Percentiles rank a stretch among this genome's conserved stretches.
Conservation (phyloP, 2,888 invertebrate species). For the Callimorpha dominula region DNA sequence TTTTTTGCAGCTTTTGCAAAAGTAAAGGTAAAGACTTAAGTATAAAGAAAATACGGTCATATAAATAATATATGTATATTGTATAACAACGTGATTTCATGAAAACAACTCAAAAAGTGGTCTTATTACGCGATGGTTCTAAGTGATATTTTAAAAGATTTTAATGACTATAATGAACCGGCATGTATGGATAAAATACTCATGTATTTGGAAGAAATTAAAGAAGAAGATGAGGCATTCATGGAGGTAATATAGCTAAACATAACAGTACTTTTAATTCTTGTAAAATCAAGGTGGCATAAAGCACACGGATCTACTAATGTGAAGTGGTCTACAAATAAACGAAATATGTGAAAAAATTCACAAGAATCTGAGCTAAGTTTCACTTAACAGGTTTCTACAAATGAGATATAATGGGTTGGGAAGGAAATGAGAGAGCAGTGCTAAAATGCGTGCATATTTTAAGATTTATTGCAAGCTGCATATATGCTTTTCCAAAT, state of each 20-base stretch:
- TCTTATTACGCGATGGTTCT: conserved; percentile 11
- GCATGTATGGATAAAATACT: conserved; percentile 67
- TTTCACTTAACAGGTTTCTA: no score
- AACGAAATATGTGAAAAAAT: no score
- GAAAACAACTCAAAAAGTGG: background rate
- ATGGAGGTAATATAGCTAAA: conserved; percentile 64
- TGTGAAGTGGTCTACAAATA: no score
- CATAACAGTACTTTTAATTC: background rate
- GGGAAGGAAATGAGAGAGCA: no score
- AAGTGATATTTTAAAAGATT: conserved; percentile 31
- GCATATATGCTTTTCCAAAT: no score
- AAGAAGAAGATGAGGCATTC: conserved; percentile 66
- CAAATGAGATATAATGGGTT: no score
- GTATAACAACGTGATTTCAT: background rate
- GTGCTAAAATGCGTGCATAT: no score
- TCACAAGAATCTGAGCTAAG: no score
- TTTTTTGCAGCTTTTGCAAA: background rate
- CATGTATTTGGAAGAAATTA: conserved; percentile 59
- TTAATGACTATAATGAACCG: conserved; percentile 66
- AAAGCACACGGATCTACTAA: no score
- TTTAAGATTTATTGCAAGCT: no score
- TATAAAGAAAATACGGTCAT: background rate
- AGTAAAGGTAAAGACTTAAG: background rate
- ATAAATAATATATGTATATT: background rate
- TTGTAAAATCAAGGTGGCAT: background rate